Percentiles rank a stretch among this genome's conserved stretches.
These are phyloP conservation scores for Nothocercus nigrocapillus DNA, from an alignment of 2,113 vertebrate species.

Conservation along the genomic window DNA sequence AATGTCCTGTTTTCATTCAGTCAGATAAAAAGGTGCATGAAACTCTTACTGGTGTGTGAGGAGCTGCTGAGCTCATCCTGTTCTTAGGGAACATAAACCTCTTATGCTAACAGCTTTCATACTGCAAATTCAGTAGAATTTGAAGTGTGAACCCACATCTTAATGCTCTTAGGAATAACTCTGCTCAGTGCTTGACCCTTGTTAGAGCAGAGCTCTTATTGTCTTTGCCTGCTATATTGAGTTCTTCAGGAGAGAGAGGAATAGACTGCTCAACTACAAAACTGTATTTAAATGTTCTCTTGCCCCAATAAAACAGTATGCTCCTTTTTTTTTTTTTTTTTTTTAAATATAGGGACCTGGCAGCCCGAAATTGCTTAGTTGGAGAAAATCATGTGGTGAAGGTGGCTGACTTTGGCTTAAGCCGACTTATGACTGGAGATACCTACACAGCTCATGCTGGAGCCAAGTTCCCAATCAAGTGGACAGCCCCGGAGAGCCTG, in stretches of 20 bases:
- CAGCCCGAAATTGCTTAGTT: slow-evolving; percentile 96
- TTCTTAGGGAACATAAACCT: background rate
- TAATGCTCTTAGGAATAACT: background rate
- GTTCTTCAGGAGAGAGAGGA: background rate
- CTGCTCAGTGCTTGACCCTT: background rate
- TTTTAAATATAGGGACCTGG: slow-evolving; percentile 87
- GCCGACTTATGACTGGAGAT: slow-evolving; percentile 96
- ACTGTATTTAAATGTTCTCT: background rate
- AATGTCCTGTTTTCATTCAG: background rate
- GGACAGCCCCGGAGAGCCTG: slow-evolving; percentile 97
- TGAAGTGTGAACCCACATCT: background rate
- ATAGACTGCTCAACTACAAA: background rate
- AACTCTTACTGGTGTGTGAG: background rate
- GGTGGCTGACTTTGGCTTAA: slow-evolving; percentile 97
- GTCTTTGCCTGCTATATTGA: background rate
- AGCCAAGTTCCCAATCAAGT: slow-evolving; percentile 99
- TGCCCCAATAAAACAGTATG: background rate
- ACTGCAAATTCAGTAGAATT: background rate
- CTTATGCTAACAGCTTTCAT: rapidly evolving
- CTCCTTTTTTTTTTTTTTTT: background rate
- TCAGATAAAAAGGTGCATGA: background rate
- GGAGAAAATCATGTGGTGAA: slow-evolving; percentile 98
- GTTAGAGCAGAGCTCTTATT: background rate
- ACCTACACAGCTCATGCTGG: slow-evolving; percentile 99
- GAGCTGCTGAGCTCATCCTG: background rate